A percentile compares a stretch with the other conserved stretches of the same genome.
Conservation (phyloP, 2,888 invertebrate genomes). For the Hedya salicella region DNA sequence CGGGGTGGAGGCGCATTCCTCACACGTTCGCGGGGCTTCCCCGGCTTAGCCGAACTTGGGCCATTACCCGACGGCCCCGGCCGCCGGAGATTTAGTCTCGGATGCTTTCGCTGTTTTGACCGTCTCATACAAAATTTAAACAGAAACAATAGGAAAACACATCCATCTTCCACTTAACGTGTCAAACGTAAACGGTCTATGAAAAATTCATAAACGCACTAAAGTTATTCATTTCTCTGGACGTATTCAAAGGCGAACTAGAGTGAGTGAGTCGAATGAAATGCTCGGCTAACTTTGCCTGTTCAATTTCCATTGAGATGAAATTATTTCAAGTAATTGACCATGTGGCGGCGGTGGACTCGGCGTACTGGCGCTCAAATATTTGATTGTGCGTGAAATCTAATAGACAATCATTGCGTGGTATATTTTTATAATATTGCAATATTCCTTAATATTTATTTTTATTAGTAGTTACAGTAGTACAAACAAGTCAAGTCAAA, state of each 20-base stretch:
- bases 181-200: constrained; percentile 29
- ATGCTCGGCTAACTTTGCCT: constrained; percentile 30
- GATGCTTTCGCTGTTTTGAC: constrained; percentile 50
- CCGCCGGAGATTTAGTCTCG: constrained; percentile 60
- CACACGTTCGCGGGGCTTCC: constrained; percentile 76
- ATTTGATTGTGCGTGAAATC: background rate
- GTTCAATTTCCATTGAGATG: constrained; percentile 34
- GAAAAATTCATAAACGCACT: constrained; percentile 21
- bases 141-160: constrained; percentile 44
- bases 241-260: constrained; percentile 23
- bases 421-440: too few relatives aligned
- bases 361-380: constrained; percentile 14
- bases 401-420: background rate
- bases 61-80: constrained; percentile 68
- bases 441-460: too few relatives aligned
- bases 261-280: constrained; percentile 25
- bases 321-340: constrained; percentile 39
- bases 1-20: constrained; percentile 72
- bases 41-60: constrained; percentile 76
- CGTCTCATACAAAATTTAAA: constrained; percentile 50
- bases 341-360: constrained; percentile 20
- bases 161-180: constrained; percentile 37
- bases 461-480: too few relatives aligned
- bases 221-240: constrained; percentile 9
- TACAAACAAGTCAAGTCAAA: too few relatives aligned